Evolutionary conservation across 2,113 vertebrate species (phyloP).

Genomic region (Aldabrachelys gigantea): DNA sequence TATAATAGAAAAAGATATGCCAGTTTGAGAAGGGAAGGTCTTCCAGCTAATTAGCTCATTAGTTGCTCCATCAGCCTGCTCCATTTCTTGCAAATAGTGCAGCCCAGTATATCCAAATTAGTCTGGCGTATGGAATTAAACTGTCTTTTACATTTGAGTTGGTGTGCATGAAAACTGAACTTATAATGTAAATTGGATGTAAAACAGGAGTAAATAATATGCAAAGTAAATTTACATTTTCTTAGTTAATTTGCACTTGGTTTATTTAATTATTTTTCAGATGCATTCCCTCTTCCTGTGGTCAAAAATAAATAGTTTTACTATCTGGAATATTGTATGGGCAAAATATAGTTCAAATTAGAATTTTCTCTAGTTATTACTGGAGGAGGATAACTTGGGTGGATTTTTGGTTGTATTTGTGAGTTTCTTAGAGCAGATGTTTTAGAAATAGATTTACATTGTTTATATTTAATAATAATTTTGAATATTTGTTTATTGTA

Average conservation of each 20-base stretch:
- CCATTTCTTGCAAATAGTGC: background rate
- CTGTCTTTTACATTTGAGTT: conserved; percentile 15
- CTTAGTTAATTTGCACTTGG: background rate
- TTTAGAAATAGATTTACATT: background rate
- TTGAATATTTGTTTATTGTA: background rate
- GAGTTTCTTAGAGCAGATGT: background rate
- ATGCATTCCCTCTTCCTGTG: background rate
- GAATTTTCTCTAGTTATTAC: background rate
- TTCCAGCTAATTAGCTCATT: conserved; percentile 21
- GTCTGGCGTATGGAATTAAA: background rate
- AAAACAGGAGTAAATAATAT: background rate
- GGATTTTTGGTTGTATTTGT: background rate
- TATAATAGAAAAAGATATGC: background rate
- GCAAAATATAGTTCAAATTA: background rate
- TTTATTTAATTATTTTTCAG: background rate
- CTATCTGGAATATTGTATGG: background rate
- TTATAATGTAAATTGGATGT: background rate
- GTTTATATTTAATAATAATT: background rate
- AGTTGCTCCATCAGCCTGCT: background rate
- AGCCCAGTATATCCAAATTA: background rate
- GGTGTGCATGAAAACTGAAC: background rate
- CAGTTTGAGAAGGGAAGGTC: background rate
- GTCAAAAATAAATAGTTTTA: background rate
- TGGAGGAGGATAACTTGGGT: background rate
- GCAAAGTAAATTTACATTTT: background rate